These are phyloP conservation scores for Caenorhabditis parvicauda DNA, from an alignment of 2,888 invertebrate genomes.

Conservation along the genomic window DNA sequence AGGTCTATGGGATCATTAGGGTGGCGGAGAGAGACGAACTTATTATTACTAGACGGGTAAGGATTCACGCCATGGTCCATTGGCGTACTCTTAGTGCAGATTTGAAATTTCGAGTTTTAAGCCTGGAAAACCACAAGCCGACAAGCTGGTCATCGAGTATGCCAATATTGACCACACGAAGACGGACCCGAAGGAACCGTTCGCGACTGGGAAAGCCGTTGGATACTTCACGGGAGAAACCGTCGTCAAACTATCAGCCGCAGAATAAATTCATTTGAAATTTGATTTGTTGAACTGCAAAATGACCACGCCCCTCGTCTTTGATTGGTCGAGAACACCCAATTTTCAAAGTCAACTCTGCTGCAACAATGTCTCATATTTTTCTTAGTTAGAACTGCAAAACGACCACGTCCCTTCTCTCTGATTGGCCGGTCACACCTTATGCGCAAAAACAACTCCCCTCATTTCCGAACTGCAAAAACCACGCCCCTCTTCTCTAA, in stretches of 20 bases:
- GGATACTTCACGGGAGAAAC: constrained; percentile 36
- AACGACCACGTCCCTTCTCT: too few relatives aligned
- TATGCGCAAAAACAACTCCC: too few relatives aligned
- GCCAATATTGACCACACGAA: constrained; percentile 20
- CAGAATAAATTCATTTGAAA: too few relatives aligned
- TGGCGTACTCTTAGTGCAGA: neutral
- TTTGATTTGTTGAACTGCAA: neutral
- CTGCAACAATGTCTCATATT: too few relatives aligned
- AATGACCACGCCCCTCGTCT: too few relatives aligned
- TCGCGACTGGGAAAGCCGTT: constrained; percentile 23
- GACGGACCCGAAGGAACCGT: constrained; percentile 27
- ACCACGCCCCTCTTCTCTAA: too few relatives aligned
- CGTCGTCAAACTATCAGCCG: constrained; percentile 43
- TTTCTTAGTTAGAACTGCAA: too few relatives aligned
- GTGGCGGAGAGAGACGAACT: constrained; percentile 32
- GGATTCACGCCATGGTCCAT: neutral
- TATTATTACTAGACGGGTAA: constrained; percentile 33
- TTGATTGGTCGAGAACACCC: too few relatives aligned
- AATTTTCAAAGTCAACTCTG: too few relatives aligned
- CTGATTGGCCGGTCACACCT: too few relatives aligned
- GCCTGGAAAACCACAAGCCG: constrained; percentile 46
- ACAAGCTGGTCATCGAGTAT: constrained; percentile 41
- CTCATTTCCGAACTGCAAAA: too few relatives aligned
- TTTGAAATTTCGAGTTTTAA: too few relatives aligned
- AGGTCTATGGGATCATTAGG: constrained; percentile 33